Evolutionary conservation across 2,888 invertebrate species (phyloP).

Genomic region (Orthosia gracilis): DNA sequence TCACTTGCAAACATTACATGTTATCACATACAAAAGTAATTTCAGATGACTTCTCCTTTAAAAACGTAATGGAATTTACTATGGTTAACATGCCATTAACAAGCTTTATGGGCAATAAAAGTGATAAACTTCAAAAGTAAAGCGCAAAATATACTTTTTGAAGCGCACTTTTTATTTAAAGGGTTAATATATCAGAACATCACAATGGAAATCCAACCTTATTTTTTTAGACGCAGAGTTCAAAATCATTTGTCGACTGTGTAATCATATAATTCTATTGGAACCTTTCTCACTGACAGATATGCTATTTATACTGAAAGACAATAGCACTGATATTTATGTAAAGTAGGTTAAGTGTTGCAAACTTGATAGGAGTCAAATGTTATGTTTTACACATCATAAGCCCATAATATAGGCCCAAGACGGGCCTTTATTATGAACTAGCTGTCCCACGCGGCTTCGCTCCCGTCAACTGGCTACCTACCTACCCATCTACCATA

Average conservation of each 20-base stretch:
- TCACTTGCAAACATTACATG: conserved; percentile 49
- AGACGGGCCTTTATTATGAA: too few relatives aligned
- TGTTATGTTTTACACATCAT: conserved; percentile 35
- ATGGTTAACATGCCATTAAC: conserved; percentile 63
- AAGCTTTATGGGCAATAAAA: conserved; percentile 68
- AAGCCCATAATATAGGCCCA: conserved; percentile 18
- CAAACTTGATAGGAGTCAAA: conserved; percentile 46
- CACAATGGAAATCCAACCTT: conserved; percentile 19
- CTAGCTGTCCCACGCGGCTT: too few relatives aligned
- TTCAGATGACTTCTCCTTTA: conserved; percentile 56
- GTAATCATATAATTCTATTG: conserved; percentile 40
- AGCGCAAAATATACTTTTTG: conserved; percentile 62
- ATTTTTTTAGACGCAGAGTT: accelerated
- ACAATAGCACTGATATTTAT: conserved; percentile 60
- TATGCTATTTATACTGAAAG: conserved; percentile 58
- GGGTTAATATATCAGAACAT: neutral
- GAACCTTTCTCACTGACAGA: conserved; percentile 50
- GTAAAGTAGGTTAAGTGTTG: conserved; percentile 45
- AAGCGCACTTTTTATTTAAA: conserved; percentile 54
- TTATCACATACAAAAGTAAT: conserved; percentile 60
- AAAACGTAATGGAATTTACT: conserved; percentile 54
- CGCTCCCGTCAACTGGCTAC: too few relatives aligned
- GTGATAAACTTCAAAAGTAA: conserved; percentile 68
- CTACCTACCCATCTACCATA: too few relatives aligned
- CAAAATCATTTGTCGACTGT: conserved; percentile 2